phyloP scores from a whole-genome alignment of 2,113 vertebrate species.

The Eptesicus fuscus region DNA sequence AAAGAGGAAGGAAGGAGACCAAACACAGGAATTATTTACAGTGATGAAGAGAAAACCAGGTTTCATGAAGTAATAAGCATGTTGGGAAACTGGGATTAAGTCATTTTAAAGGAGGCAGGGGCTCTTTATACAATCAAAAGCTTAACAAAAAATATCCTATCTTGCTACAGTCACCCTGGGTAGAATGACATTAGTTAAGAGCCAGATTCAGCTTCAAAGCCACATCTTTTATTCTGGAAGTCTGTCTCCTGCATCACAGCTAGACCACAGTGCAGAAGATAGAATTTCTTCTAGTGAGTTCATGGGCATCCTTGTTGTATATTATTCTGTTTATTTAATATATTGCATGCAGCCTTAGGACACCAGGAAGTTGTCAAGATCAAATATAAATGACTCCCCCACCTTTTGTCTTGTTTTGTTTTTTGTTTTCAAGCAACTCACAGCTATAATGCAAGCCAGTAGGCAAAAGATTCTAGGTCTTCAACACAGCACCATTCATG shows the following conservation, averaged over 20 bases:
- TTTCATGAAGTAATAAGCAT: background rate
- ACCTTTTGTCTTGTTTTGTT: background rate
- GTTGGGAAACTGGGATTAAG: background rate
- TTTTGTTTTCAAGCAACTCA: conserved; percentile 26
- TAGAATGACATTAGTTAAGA: background rate
- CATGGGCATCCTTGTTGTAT: background rate
- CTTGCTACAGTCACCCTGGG: background rate
- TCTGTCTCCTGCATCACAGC: background rate
- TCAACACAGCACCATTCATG: background rate
- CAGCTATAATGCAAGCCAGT: background rate
- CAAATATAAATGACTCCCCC: background rate
- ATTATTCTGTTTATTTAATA: conserved; percentile 11
- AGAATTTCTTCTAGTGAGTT: background rate
- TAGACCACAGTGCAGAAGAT: background rate
- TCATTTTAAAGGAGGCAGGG: background rate
- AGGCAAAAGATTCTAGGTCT: background rate
- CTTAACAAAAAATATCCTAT: background rate
- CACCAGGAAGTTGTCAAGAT: background rate
- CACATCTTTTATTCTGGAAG: background rate
- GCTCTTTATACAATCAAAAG: background rate
- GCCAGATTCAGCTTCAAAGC: background rate
- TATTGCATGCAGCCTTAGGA: background rate
- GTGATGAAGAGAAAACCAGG: background rate
- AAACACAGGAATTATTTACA: background rate
- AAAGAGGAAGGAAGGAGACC: background rate